Evolutionary conservation across 2,888 invertebrate species (phyloP).

Genomic region (Chloroclystis v-ata): DNA sequence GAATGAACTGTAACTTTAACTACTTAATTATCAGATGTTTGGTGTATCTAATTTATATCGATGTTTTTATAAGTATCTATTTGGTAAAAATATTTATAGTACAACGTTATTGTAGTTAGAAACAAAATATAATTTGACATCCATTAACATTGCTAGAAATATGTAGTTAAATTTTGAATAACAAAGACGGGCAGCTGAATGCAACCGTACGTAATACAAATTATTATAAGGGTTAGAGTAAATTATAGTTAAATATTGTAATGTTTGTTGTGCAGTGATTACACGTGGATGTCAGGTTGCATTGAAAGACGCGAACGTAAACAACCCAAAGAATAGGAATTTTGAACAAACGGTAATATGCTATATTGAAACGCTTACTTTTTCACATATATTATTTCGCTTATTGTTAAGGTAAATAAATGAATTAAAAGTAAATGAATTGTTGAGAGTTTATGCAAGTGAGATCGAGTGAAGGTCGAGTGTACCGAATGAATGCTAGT

Average conservation of each 20-base stretch:
- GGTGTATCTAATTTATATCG: neutral
- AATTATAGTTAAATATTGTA: neutral
- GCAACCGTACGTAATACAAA: slow-evolving; percentile 1
- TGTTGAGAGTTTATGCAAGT: neutral
- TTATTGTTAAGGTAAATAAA: slow-evolving; percentile 1
- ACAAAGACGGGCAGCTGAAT: slow-evolving; percentile 7
- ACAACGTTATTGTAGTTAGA: slow-evolving; percentile 1
- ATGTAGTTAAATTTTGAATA: neutral
- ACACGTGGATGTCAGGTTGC: slow-evolving; percentile 9
- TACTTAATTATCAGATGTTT: neutral
- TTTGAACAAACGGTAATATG: slow-evolving; percentile 65
- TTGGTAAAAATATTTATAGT: neutral
- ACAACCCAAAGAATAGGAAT: slow-evolving; percentile 53
- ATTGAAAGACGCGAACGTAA: slow-evolving; percentile 1
- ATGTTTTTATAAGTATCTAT: slow-evolving; percentile 1
- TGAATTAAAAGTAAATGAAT: neutral
- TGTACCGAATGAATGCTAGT: slow-evolving; percentile 53
- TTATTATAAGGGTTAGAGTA: neutral
- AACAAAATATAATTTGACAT: slow-evolving; percentile 10
- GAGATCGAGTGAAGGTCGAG: neutral
- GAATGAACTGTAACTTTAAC: neutral
- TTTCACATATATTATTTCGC: neutral
- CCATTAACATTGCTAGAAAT: neutral
- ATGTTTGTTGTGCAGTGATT: neutral
- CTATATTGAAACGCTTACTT: slow-evolving; percentile 49